Evolutionary conservation across 2,113 vertebrate species (phyloP).

Genomic region (Chelonoidis abingdonii): DNA sequence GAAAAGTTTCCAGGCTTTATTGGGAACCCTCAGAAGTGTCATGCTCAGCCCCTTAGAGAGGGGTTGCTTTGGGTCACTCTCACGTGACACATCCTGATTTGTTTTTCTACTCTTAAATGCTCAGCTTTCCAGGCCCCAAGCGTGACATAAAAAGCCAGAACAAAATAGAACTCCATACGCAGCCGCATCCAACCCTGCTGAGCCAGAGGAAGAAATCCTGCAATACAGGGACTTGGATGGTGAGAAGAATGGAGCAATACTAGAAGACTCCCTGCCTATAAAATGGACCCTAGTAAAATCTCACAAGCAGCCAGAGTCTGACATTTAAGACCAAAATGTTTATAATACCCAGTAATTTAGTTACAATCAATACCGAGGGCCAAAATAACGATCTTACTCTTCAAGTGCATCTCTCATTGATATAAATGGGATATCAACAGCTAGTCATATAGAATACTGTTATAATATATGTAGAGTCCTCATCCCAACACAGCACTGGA

Average conservation of each 20-base stretch:
- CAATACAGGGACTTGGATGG: neutral
- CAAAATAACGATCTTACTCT: neutral
- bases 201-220: neutral
- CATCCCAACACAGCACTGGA: neutral
- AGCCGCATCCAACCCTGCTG: neutral
- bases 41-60: neutral
- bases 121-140: neutral
- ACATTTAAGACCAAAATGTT: neutral
- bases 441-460: neutral
- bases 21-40: neutral
- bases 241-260: neutral
- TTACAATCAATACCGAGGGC: neutral
- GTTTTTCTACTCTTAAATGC: neutral
- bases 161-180: neutral
- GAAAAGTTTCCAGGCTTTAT: no score
- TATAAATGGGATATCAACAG: neutral
- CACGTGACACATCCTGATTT: neutral
- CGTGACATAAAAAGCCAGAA: neutral
- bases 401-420: accelerated
- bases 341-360: neutral
- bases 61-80: neutral
- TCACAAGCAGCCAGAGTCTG: neutral
- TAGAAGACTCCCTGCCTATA: neutral
- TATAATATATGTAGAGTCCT: neutral
- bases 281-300: neutral